Conservation (phyloP, 2,888 invertebrate species). For the Leptopterna dolabrata region DNA sequence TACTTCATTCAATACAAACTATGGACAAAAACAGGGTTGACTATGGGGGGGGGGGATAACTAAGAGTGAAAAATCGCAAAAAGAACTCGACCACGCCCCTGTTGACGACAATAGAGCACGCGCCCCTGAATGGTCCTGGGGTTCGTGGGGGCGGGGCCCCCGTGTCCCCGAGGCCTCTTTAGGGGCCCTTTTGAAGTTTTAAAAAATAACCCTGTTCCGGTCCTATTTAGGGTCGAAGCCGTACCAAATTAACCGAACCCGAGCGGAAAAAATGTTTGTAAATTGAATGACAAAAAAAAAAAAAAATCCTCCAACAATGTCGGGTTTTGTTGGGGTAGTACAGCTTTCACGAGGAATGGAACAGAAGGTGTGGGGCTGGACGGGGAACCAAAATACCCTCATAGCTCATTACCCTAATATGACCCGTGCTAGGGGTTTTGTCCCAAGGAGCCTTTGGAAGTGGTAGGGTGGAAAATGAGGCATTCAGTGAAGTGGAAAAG, state of each 20-base stretch:
- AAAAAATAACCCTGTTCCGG: background rate
- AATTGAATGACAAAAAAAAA: background rate
- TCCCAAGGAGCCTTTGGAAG: background rate
- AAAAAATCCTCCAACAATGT: background rate
- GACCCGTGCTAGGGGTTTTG: background rate
- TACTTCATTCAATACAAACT: background rate
- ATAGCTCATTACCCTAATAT: background rate
- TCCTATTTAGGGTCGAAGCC: background rate
- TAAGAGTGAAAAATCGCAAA: too few relatives aligned
- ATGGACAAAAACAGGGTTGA: background rate
- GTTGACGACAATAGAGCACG: background rate
- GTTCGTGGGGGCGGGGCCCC: background rate
- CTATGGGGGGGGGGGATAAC: background rate
- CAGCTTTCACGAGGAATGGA: background rate
- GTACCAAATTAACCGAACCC: conserved; percentile 21
- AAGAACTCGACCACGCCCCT: background rate
- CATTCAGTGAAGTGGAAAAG: too few relatives aligned
- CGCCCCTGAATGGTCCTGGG: background rate
- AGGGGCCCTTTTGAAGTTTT: background rate
- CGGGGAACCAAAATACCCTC: background rate
- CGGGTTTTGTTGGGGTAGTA: background rate
- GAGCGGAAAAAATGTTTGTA: conserved; percentile 22
- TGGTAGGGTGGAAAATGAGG: too few relatives aligned
- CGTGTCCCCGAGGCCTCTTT: background rate
- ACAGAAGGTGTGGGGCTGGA: background rate